These are phyloP conservation scores for Philypnodon macrostomus DNA, from an alignment of 2,797 vertebrate species.

Conservation along the genomic window DNA sequence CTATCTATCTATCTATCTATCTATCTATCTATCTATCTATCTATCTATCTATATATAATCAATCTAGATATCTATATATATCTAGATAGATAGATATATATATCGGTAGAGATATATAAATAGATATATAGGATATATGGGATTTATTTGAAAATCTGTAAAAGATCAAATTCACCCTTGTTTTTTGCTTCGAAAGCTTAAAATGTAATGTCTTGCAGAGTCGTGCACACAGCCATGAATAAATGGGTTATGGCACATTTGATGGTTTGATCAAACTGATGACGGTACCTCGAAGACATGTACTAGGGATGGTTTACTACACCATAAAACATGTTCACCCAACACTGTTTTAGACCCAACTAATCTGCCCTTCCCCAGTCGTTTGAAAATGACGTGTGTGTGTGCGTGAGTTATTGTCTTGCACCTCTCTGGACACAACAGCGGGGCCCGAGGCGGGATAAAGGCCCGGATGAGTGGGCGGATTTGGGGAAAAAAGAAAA, in stretches of 20 bases:
- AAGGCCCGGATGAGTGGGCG: slow-evolving; percentile 57
- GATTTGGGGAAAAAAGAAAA: slow-evolving; percentile 54
- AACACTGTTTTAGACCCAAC: slow-evolving; percentile 32
- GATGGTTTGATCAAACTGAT: slow-evolving; percentile 21
- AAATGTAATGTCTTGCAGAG: too few species aligned
- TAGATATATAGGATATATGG: too few species aligned
- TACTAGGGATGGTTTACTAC: slow-evolving; percentile 29
- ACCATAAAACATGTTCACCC: not conserved
- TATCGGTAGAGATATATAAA: too few species aligned
- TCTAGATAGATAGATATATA: too few species aligned
- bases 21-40: too few species aligned
- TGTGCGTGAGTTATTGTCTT: slow-evolving; percentile 16
- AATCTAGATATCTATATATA: too few species aligned
- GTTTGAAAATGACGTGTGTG: slow-evolving; percentile 31
- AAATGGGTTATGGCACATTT: slow-evolving; percentile 23
- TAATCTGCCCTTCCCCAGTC: slow-evolving; percentile 35
- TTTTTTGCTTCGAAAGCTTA: too few species aligned
- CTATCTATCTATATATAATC: too few species aligned
- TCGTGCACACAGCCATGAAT: too few species aligned
- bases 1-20: too few species aligned
- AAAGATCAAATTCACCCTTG: too few species aligned
- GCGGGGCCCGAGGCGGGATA: slow-evolving; percentile 50
- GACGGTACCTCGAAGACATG: slow-evolving; percentile 22
- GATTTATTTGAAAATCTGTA: too few species aligned
- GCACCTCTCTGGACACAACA: slow-evolving; percentile 46